Evolutionary conservation across 2,888 invertebrate genomes (phyloP), one percentile per base, ranked within the genome.

Genomic region (Callyntrura guangdongensis): DNA sequence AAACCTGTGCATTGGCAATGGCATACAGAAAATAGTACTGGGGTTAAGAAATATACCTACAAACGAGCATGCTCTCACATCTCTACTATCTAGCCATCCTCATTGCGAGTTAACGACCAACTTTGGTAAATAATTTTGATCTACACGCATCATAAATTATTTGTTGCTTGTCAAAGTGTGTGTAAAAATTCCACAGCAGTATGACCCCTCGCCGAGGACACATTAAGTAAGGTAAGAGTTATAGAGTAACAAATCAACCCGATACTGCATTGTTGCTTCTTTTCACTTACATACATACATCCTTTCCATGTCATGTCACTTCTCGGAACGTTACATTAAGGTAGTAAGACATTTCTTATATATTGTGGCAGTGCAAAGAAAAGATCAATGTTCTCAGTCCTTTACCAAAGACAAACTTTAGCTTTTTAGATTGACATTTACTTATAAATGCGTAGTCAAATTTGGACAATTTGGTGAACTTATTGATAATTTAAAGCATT

Each of bases 91-190:
- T 36, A 36, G 36, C 36, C 36, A 36, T 36, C 36, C 36, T 36
- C 36, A 36, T 36, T 59, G n/a, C 36, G 36, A 36, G 36, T 36
- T 36, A 36, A 36, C 36, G 36, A 36, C 36, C 85, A 89, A 89
- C 74, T 74, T 53, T 83, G 77, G 74, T 90, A 81, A 90, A 86
- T 90, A 86, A 90, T 86, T 90, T 82, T 86, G 90, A 90, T 86
- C 90, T 90, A 86, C 77, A 86, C 86, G 79, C 86, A 82, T 90
- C 90, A 90, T 90, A 90, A 90, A 90, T 90, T 90, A 90, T 90
- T 79, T 85, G 64, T 79, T 85, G 8, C 79, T 89, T 89, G 89
- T 90, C 89, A 90, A 90, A 85, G 77, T 85, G 69, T 85, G 85
- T 90, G 85, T 90, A 85, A 90, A 90, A 90, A 90, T 85, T 90